A percentile compares a stretch with the other conserved stretches of the same genome.
phyloP scores from a whole-genome alignment of 1,140 invertebrate genomes.

The Diploscapter pachys region DNA sequence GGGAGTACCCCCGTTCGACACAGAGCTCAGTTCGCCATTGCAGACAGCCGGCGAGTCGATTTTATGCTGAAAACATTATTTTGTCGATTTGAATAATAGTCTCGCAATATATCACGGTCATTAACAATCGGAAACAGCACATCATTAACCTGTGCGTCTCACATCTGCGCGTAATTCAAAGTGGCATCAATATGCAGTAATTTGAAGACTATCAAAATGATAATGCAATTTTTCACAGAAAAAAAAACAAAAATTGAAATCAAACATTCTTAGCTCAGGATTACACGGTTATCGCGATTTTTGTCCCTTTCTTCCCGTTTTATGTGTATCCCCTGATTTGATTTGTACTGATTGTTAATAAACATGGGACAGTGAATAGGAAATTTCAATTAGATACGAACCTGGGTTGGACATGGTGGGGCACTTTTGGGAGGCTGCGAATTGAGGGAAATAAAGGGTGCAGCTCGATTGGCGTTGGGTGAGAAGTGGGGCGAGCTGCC shows the following conservation, averaged over 20 bases:
- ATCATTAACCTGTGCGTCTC: too few relatives aligned
- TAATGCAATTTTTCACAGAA: background rate
- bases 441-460: slow-evolving; percentile 16
- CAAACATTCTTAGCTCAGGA: background rate
- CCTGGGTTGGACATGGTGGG: slow-evolving; percentile 30
- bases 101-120: too few relatives aligned
- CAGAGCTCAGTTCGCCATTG: too few relatives aligned
- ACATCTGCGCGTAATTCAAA: too few relatives aligned
- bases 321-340: background rate
- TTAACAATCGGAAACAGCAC: too few relatives aligned
- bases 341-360: background rate
- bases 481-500: background rate
- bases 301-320: background rate
- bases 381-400: slow-evolving; percentile 6
- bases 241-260: background rate
- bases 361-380: background rate
- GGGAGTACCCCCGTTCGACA: too few relatives aligned
- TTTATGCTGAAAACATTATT: too few relatives aligned
- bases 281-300: background rate
- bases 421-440: slow-evolving; percentile 31
- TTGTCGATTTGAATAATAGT: too few relatives aligned
- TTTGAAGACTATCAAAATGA: background rate
- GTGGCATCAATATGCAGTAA: too few relatives aligned
- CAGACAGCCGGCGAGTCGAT: too few relatives aligned
- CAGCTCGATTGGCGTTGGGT: background rate